A percentile compares a stretch with the other conserved stretches of the same genome.
Conservation (phyloP, 2,113 vertebrate species). For the Carollia perspicillata region DNA sequence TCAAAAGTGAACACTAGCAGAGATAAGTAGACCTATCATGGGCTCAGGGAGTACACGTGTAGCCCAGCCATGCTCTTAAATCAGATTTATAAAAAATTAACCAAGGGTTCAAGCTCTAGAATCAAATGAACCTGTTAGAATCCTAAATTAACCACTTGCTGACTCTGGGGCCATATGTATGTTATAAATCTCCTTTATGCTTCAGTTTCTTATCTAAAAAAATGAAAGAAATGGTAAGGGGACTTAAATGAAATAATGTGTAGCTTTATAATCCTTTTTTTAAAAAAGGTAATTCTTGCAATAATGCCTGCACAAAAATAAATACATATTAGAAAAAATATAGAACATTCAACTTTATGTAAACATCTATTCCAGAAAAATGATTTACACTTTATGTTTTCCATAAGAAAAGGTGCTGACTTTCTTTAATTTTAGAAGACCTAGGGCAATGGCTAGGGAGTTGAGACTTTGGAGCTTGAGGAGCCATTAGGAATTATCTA, state of each 20-base stretch:
- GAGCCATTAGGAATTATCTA: accelerated
- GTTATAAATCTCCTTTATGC: neutral
- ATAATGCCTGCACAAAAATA: neutral
- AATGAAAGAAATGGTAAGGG: neutral
- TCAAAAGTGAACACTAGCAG: neutral
- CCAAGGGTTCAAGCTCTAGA: neutral
- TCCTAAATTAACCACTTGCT: neutral
- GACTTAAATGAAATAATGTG: neutral
- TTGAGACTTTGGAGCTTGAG: neutral
- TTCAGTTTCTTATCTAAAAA: neutral
- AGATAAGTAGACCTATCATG: neutral
- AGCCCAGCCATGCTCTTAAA: neutral
- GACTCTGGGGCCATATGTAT: accelerated
- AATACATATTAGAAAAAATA: neutral
- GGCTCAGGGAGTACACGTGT: neutral
- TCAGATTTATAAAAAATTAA: neutral
- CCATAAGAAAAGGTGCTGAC: neutral
- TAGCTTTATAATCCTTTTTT: neutral
- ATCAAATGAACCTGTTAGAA: neutral
- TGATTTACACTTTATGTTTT: neutral
- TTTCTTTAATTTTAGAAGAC: neutral
- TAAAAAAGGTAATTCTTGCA: neutral
- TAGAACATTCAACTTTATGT: neutral
- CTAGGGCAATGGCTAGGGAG: neutral
- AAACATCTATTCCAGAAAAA: neutral